Evolutionary conservation across 2,888 invertebrate genomes (phyloP).

Genomic region (Pseudoips prasinana): DNA sequence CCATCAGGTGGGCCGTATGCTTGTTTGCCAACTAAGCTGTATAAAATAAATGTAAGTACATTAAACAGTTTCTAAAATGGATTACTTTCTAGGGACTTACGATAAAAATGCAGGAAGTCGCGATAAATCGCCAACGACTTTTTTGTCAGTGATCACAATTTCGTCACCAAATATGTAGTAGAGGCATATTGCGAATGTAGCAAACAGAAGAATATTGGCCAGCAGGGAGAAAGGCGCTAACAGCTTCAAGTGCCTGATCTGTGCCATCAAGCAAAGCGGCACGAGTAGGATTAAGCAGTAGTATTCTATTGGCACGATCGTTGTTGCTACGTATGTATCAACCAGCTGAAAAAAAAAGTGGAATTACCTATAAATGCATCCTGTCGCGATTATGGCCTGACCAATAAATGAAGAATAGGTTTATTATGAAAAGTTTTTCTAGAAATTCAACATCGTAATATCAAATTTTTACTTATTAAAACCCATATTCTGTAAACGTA

Average conservation of each 20-base stretch:
- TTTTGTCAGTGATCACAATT: constrained; percentile 68
- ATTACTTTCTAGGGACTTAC: no score
- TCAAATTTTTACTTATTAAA: no score
- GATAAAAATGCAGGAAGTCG: constrained; percentile 93
- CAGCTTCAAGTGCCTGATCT: constrained; percentile 88
- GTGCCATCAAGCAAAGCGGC: constrained; percentile 65
- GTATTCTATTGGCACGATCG: constrained; percentile 55
- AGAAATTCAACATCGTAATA: no score
- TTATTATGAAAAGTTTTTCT: no score
- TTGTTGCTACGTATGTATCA: constrained; percentile 56
- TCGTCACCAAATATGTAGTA: constrained; percentile 88
- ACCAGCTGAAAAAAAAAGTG: constrained; percentile 57
- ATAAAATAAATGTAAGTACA: no score
- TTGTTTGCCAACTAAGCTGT: no score
- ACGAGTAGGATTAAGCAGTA: constrained; percentile 64
- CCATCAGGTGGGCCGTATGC: no score
- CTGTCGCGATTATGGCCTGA: no score
- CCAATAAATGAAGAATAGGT: no score
- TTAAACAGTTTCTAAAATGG: no score
- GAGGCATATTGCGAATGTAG: constrained; percentile 90
- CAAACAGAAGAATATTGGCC: constrained; percentile 90
- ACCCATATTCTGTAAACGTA: no score
- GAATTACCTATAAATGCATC: not conserved
- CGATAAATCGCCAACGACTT: constrained; percentile 73
- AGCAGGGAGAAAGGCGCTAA: constrained; percentile 93